Evolutionary conservation across 1,140 invertebrate species (phyloP).

Genomic region (Leptinotarsa texana): DNA sequence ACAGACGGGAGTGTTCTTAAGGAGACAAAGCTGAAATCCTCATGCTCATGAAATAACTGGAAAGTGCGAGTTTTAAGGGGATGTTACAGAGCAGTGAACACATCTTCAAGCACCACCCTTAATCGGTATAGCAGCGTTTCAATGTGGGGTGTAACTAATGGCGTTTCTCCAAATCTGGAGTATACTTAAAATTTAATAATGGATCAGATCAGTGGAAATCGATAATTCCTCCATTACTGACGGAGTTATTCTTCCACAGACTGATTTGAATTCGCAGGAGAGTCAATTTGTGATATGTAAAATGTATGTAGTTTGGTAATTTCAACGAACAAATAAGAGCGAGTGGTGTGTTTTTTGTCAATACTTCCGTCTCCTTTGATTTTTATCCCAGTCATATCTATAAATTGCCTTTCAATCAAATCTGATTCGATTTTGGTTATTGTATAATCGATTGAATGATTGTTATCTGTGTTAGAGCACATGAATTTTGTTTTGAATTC

Average conservation of each 20-base stretch:
- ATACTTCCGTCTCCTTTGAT: too few species aligned
- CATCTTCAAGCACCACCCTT: not conserved
- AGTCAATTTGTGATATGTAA: too few species aligned
- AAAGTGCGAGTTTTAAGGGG: not conserved
- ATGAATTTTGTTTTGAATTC: too few species aligned
- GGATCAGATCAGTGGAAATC: not conserved
- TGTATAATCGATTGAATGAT: too few species aligned
- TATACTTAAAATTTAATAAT: not conserved
- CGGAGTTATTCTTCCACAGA: not conserved
- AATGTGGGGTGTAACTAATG: not conserved
- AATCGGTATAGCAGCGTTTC: not conserved
- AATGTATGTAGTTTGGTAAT: too few species aligned
- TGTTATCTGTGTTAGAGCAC: too few species aligned
- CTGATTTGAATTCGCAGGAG: not conserved
- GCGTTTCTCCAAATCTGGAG: not conserved
- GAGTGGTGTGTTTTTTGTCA: too few species aligned
- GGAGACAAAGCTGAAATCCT: not conserved
- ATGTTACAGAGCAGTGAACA: not conserved
- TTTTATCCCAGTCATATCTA: too few species aligned
- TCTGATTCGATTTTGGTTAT: too few species aligned
- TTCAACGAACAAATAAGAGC: too few species aligned
- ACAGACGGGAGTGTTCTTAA: not conserved
- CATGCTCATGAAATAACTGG: slow-evolving; percentile 2
- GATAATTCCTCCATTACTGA: not conserved
- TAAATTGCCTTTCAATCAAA: too few species aligned